phyloP scores from a whole-genome alignment of 2,113 vertebrate species.

The Atherinomorus stipes region DNA sequence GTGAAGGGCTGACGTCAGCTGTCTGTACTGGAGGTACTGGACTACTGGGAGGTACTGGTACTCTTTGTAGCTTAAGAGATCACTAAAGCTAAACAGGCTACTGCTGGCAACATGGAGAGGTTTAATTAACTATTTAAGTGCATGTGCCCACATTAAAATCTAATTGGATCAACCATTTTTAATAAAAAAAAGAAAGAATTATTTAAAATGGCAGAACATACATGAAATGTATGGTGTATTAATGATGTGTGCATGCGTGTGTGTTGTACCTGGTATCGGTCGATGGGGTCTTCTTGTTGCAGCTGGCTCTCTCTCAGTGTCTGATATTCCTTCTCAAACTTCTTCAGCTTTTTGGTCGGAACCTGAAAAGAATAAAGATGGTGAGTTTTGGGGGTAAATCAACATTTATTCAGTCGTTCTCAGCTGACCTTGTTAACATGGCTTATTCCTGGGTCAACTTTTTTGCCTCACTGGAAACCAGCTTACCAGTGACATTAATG shows the following conservation, averaged over 20 bases:
- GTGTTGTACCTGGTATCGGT: conserved; percentile 92
- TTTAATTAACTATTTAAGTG: too few relatives aligned
- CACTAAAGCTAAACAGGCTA: too few relatives aligned
- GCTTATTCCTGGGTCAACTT: not conserved
- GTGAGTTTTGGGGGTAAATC: not conserved
- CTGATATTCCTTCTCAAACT: conserved; percentile 98
- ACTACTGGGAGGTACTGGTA: too few relatives aligned
- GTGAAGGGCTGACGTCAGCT: too few relatives aligned
- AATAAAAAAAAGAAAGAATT: too few relatives aligned
- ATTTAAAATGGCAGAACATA: not conserved
- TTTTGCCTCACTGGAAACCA: not conserved
- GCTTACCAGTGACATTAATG: too few relatives aligned
- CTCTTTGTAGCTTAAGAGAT: too few relatives aligned
- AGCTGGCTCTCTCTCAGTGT: conserved; percentile 93
- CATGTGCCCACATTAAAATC: too few relatives aligned
- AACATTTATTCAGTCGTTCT: not conserved
- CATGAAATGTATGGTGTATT: not conserved
- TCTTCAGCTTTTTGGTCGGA: conserved; percentile 98
- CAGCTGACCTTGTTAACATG: not conserved
- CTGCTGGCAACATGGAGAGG: too few relatives aligned
- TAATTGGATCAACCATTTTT: too few relatives aligned
- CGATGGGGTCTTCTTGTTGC: conserved; percentile 97
- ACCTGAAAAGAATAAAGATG: conserved; percentile 82
- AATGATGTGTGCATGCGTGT: not conserved
- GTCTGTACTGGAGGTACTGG: too few relatives aligned